These are phyloP conservation scores for Acyrthosiphon pisum DNA, from an alignment of 1,140 invertebrate species.

Conservation along the genomic window DNA sequence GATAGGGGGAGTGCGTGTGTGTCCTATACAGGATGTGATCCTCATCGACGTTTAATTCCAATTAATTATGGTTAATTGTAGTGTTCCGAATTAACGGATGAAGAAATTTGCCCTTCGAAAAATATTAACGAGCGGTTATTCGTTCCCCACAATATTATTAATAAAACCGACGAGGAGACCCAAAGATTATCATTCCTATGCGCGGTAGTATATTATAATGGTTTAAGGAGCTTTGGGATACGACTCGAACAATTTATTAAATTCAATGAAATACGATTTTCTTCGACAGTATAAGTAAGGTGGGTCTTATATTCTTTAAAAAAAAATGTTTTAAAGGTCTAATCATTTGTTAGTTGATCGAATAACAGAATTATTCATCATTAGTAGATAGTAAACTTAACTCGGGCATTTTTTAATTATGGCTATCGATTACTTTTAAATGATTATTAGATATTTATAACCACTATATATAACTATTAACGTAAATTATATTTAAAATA, in stretches of 20 bases:
- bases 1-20: neutral
- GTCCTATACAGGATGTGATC: constrained; percentile 25
- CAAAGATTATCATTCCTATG: neutral
- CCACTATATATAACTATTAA: neutral
- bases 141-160: neutral
- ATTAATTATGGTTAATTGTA: constrained; percentile 55
- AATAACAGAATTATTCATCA: neutral
- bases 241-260: neutral
- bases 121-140: constrained; percentile 46
- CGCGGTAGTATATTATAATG: neutral
- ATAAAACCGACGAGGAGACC: neutral
- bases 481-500: neutral
- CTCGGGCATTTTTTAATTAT: neutral
- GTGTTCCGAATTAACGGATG: constrained; percentile 18
- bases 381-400: neutral
- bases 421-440: neutral
- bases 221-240: neutral
- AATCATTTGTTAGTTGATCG: neutral
- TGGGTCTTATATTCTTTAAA: neutral
- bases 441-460: neutral
- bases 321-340: neutral
- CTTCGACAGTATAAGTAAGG: neutral
- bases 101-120: constrained; percentile 31
- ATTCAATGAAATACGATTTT: neutral
- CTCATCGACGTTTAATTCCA: constrained; percentile 47